These are phyloP conservation scores for Scomberomorus guttatus DNA, from an alignment of 2,797 vertebrate genomes.

Conservation along the genomic window DNA sequence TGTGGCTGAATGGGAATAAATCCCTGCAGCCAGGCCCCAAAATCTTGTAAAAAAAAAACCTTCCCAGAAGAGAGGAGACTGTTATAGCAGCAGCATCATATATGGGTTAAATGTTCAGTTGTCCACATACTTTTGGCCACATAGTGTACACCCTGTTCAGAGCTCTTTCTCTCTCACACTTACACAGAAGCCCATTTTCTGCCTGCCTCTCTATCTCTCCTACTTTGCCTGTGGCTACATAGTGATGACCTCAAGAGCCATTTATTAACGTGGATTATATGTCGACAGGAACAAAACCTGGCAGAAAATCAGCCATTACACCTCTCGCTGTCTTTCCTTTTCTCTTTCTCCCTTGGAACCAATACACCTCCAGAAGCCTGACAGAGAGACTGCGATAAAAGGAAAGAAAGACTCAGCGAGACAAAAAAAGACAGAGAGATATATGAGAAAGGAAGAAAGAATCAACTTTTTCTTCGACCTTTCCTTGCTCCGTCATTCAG, in stretches of 20 bases:
- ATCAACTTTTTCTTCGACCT: constrained; percentile 51
- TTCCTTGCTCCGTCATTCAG: constrained; percentile 55
- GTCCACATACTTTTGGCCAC: constrained; percentile 7
- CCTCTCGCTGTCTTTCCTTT: background rate
- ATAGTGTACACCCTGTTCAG: background rate
- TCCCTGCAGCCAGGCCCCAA: background rate
- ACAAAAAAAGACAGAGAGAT: background rate
- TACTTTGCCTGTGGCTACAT: constrained; percentile 27
- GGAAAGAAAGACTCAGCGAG: background rate
- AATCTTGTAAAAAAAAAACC: background rate
- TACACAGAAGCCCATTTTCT: constrained; percentile 34
- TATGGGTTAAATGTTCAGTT: background rate
- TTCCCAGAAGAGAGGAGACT: background rate
- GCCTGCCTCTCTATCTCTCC: constrained; percentile 22
- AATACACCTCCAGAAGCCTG: constrained; percentile 10
- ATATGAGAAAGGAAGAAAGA: constrained; percentile 34
- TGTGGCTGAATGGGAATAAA: background rate
- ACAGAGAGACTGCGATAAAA: constrained; percentile 33
- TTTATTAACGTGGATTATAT: constrained; percentile 75
- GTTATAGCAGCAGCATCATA: background rate
- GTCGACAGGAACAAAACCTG: constrained; percentile 53
- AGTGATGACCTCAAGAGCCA: constrained; percentile 55
- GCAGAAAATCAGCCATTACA: constrained; percentile 38
- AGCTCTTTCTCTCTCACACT: background rate
- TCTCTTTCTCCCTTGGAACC: background rate